Base-by-base conservation (phyloP, 2,113 vertebrate genomes). In the Motacilla alba region DNA sequence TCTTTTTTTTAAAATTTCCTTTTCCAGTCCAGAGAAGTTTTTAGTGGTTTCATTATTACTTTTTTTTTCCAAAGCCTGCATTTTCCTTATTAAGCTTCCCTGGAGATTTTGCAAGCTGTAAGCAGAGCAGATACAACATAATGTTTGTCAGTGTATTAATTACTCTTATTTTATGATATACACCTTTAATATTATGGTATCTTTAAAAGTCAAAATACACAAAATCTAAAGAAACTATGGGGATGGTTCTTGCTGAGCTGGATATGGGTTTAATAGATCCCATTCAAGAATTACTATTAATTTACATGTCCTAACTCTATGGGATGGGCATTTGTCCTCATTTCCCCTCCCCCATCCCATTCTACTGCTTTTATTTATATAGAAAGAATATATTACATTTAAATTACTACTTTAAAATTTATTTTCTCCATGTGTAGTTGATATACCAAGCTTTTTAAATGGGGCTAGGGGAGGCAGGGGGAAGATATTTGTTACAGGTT, bases 1-100 rank as follows among this genome's bases (percentile, higher is more conserved):
- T 39, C 5, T 18, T 35, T 35, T 79, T 59, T 63, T 43, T 50
- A 59, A 33, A 43, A 53, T 94, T 92, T 95, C 50, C 35, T 37
- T 82, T 90, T 90, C 66, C 47, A 94, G 33, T 69, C 37, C 58
- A 77, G 68, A 33, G 9, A 95, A 94, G 60, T 66, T 95, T 94
- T 50, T 96, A 84, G 82, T 92, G 44, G 55, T 87, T 94, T 96
- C 93, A 87, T 83, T 44, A 88, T 92, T 1, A 66, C 76, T 94
- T 96, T 63, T 83, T 43, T 93, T 97, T 96, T 82, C 63, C 60
- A 83, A 92, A 95, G 85, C 47, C 46, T 80, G 13, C 87, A 66
- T 96, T 91, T 94, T 94, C 80, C 93, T 95, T 94, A 86, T 89
- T 91, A 93, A 96, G 52, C 55, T 97, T 86, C 67, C 92, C 88